These are phyloP conservation scores for Zoanthus sociatus DNA, from an alignment of 92 coral and sea anemone species.

Conservation along the genomic window DNA sequence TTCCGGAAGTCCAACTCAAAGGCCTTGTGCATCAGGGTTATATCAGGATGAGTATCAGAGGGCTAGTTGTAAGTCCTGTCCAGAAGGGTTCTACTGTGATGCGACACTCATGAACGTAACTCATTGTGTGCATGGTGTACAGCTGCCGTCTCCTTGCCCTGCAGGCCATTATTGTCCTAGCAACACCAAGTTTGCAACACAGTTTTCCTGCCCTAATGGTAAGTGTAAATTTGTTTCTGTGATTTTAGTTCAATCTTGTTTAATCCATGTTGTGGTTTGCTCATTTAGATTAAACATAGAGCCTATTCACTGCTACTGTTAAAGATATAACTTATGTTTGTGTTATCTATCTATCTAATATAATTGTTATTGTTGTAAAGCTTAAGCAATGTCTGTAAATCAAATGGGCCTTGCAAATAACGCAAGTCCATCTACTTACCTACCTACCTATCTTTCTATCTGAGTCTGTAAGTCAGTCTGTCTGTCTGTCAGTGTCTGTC, in stretches of 20 bases:
- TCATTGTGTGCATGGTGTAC: constrained; percentile 93
- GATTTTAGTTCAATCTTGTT: neutral
- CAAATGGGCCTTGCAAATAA: too few relatives aligned
- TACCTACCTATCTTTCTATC: too few relatives aligned
- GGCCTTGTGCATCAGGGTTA: constrained; percentile 81
- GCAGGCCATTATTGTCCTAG: constrained; percentile 91
- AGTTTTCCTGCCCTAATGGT: constrained; percentile 95
- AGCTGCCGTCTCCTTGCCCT: constrained; percentile 90
- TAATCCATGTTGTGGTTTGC: neutral
- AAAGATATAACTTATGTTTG: too few relatives aligned
- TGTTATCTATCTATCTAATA: too few relatives aligned
- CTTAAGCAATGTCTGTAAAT: too few relatives aligned
- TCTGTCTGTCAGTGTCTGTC: too few relatives aligned
- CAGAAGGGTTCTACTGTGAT: constrained; percentile 95
- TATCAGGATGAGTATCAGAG: constrained; percentile 92
- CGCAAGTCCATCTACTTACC: too few relatives aligned
- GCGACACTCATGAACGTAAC: constrained; percentile 86
- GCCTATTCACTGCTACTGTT: neutral
- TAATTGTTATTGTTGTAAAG: too few relatives aligned
- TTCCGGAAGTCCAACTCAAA: constrained; percentile 76
- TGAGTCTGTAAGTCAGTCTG: too few relatives aligned
- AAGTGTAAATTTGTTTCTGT: neutral
- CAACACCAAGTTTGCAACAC: constrained; percentile 89
- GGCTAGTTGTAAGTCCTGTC: constrained; percentile 85
- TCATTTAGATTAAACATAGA: neutral